Conservation (phyloP, 2,888 invertebrate species). For the Zygaena filipendulae region DNA sequence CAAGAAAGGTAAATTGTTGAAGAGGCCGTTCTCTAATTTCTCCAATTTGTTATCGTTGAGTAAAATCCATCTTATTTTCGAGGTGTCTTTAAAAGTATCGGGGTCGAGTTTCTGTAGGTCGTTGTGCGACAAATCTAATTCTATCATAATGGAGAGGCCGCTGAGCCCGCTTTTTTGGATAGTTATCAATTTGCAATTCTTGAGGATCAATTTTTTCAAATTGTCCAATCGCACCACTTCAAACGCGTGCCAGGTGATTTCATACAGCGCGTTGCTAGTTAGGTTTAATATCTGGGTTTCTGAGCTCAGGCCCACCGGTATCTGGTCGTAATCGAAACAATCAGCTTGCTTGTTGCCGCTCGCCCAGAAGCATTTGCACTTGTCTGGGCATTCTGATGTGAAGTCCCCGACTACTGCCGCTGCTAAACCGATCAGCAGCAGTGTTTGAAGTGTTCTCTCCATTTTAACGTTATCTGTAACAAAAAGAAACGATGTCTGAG, state of each 20-base stretch:
- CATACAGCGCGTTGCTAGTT: constrained; percentile 74
- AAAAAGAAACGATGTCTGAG: constrained; percentile 27
- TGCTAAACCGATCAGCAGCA: constrained; percentile 30
- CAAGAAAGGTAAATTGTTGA: constrained; percentile 77
- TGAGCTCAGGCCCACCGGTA: constrained; percentile 78
- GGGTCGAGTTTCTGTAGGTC: constrained; percentile 72
- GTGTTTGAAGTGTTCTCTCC: constrained; percentile 31
- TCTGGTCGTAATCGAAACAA: constrained; percentile 74
- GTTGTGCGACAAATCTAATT: constrained; percentile 84
- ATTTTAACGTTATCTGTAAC: constrained; percentile 48
- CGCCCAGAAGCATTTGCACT: constrained; percentile 87
- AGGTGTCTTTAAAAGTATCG: constrained; percentile 77
- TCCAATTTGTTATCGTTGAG: constrained; percentile 81
- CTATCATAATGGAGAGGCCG: constrained; percentile 81
- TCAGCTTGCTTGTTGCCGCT: constrained; percentile 87
- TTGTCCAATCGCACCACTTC: constrained; percentile 76
- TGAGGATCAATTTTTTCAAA: constrained; percentile 82
- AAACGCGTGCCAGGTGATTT: constrained; percentile 76
- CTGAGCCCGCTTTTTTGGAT: constrained; percentile 82
- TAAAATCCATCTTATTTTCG: constrained; percentile 76
- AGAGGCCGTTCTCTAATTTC: constrained; percentile 78
- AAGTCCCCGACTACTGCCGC: constrained; percentile 51
- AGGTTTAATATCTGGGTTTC: constrained; percentile 80
- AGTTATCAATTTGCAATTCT: constrained; percentile 77
- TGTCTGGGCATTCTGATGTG: constrained; percentile 70